Base-by-base conservation (phyloP, 2,797 vertebrate species). In the Synanceia verrucosa region DNA sequence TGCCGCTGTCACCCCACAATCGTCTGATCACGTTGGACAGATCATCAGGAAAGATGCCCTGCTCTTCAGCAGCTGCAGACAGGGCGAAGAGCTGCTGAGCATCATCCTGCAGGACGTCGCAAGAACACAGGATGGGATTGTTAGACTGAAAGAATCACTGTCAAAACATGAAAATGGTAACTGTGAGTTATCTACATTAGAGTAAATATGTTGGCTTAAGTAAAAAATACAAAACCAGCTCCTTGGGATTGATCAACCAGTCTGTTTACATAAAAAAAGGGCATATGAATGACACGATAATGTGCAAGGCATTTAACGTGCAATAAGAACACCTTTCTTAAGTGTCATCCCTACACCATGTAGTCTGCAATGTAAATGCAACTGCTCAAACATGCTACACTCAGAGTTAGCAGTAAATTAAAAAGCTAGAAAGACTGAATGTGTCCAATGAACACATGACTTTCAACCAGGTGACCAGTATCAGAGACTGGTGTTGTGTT, bases 81-180 rank as follows among this genome's bases (percentile, higher is more conserved):
- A 99, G 93, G 0, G 96, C 95, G 44, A 98, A 99, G 69, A 99
- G 94, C 94, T 99, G 98, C 69, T 97, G 96, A 70, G 97, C 97
- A 2, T 99, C 98, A 0, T 99, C 98, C 98, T 99, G 92, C 65
- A 77, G 75, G 79, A 62, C 68, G 77, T 12, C 9, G 28, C 3
- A 64, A 16, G 33, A 34, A 76, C 44, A 82, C 44, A 59, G 18
- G 4, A 56, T 36, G 29, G 11, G 24, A n/a, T 13, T 8, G 56
- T 63, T 37, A 28, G 4, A 68, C 10, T 28, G 8, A 21, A 2
- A 62, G 14, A 8, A 8, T 44, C 16, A 37, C 14, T 50, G 24
- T 4, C 10, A 60, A 51, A 31, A 59, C 3, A 59, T 1, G 2
- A 6, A 48, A 52, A 28, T 19, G 8, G 24, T 26, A 26, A 28